Evolutionary conservation across 2,888 invertebrate species (phyloP).

Genomic region (Napeogenes inachia): DNA sequence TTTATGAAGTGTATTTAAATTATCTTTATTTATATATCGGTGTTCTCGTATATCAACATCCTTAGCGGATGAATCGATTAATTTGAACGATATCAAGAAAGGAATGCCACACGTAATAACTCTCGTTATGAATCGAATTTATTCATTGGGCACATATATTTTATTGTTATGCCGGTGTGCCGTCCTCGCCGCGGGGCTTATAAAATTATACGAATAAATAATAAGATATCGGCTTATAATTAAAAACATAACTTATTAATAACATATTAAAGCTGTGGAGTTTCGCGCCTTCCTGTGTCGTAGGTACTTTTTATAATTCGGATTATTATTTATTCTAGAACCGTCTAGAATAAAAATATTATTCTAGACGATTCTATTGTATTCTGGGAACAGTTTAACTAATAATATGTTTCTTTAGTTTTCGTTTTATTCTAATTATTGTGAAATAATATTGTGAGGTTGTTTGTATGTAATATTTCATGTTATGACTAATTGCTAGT

Average conservation of each 20-base stretch:
- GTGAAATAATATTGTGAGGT: no score
- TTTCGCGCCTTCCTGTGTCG: conserved; percentile 54
- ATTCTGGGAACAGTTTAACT: no score
- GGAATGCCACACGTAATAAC: conserved; percentile 63
- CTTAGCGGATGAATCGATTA: conserved; percentile 21
- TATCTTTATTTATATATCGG: no score
- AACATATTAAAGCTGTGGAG: conserved; percentile 71
- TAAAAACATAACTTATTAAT: conserved; percentile 77
- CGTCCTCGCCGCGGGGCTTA: conserved; percentile 67
- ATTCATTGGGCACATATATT: conserved; percentile 67
- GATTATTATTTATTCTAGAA: no score
- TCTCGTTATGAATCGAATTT: conserved; percentile 74
- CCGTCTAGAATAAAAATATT: no score
- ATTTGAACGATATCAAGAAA: conserved; percentile 46
- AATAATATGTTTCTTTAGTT: no score
- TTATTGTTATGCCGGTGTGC: conserved; percentile 60
- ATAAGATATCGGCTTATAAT: conserved; percentile 67
- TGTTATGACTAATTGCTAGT: conserved; percentile 10
- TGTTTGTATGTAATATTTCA: no score
- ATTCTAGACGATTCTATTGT: no score
- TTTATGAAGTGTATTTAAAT: no score
- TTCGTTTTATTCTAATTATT: no score
- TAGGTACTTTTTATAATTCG: not conserved
- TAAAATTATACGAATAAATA: conserved; percentile 77
- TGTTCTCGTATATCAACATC: not conserved